A percentile compares a stretch with the other conserved stretches of the same genome.
These are phyloP conservation scores for Pygocentrus nattereri DNA, from an alignment of 2,797 vertebrate species.

Conservation along the genomic window DNA sequence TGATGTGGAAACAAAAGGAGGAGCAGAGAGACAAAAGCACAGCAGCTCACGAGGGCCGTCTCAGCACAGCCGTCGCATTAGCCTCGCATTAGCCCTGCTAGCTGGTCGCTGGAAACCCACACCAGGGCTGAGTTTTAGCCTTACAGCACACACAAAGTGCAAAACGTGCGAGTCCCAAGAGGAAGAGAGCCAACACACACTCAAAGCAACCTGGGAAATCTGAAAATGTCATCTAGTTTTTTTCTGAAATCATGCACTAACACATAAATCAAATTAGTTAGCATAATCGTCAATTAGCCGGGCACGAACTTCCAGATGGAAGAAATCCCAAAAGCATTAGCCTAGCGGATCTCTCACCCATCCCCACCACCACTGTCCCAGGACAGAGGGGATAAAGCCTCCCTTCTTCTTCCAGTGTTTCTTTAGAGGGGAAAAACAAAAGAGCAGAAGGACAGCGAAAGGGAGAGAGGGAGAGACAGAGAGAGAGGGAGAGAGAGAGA, in stretches of 20 bases:
- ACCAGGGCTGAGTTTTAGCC: not conserved
- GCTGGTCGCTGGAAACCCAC: not conserved
- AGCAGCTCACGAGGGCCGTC: not conserved
- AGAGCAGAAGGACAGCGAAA: slow-evolving; percentile 46
- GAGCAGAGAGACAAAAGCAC: slow-evolving; percentile 28
- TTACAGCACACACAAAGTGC: not conserved
- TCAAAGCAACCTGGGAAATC: not conserved
- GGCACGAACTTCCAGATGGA: slow-evolving; percentile 72
- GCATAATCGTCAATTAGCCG: slow-evolving; percentile 76
- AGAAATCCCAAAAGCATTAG: slow-evolving; percentile 55
- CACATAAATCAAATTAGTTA: slow-evolving; percentile 12
- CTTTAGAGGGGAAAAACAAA: slow-evolving; percentile 67
- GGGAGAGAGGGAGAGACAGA: slow-evolving; percentile 68
- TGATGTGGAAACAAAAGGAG: slow-evolving; percentile 64
- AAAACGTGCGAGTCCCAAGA: not conserved
- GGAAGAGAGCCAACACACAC: not conserved
- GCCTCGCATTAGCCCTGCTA: not conserved
- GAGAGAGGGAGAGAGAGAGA: not conserved
- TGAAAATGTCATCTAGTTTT: not conserved
- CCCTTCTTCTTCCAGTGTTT: slow-evolving; percentile 56
- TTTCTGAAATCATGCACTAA: not conserved
- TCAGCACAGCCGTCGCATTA: not conserved
- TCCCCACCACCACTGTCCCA: slow-evolving; percentile 44
- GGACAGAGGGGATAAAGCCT: slow-evolving; percentile 60
- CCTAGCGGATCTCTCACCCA: slow-evolving; percentile 68